phyloP scores from a whole-genome alignment of 2,113 vertebrate genomes.

The Pachycephala philippinensis region DNA sequence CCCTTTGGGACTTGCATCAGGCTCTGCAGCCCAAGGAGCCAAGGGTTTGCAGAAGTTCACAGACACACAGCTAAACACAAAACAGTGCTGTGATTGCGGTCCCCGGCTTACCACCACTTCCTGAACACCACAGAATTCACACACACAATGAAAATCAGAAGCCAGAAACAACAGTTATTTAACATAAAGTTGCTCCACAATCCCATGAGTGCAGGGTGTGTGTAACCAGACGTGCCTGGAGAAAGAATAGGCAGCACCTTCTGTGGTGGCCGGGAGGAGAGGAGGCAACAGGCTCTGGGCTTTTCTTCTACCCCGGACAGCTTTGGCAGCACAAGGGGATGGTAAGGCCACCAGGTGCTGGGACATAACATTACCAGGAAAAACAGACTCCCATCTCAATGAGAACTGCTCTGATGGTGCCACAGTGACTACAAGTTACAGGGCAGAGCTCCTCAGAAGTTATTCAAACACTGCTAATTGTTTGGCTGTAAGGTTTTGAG shows the following conservation, averaged over 20 bases:
- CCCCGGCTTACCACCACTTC: constrained; percentile 32
- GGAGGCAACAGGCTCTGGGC: neutral
- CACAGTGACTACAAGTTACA: neutral
- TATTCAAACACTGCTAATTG: neutral
- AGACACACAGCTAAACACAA: neutral
- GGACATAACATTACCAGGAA: neutral
- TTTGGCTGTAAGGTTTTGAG: neutral
- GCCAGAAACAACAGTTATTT: constrained; percentile 30
- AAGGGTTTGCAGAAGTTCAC: neutral
- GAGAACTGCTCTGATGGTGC: neutral
- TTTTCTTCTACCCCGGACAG: neutral
- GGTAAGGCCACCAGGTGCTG: neutral
- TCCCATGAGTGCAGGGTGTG: neutral
- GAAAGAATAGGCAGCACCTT: neutral
- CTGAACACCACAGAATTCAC: constrained; percentile 23
- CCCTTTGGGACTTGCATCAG: neutral
- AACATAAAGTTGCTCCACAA: neutral
- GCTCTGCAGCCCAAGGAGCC: neutral
- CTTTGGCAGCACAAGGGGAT: neutral
- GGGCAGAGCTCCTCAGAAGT: neutral
- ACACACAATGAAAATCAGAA: constrained; percentile 7
- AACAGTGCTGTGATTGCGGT: constrained; percentile 8
- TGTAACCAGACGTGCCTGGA: neutral
- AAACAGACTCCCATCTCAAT: neutral
- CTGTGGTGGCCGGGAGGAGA: fast-evolving